These are phyloP conservation scores for Acronicta psi DNA, from an alignment of 2,888 invertebrate species.

Conservation along the genomic window DNA sequence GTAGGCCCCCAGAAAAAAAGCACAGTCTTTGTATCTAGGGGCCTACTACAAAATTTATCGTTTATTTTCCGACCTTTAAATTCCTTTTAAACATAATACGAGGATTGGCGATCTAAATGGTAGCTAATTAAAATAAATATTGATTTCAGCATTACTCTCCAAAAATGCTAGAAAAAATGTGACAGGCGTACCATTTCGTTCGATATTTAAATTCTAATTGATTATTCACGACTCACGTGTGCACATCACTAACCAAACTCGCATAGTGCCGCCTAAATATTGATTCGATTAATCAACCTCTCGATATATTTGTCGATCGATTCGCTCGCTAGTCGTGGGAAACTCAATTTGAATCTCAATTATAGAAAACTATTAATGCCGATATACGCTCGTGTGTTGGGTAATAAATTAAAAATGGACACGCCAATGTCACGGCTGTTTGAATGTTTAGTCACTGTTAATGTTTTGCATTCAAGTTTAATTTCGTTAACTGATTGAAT, in stretches of 20 bases:
- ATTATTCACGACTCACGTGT: conserved; percentile 30
- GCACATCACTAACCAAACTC: conserved; percentile 51
- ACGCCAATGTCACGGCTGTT: conserved; percentile 65
- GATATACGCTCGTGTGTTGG: conserved; percentile 57
- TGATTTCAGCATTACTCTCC: too few species aligned
- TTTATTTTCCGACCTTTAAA: too few species aligned
- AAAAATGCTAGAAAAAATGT: too few species aligned
- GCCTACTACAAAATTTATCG: too few species aligned
- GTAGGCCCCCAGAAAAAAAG: too few species aligned
- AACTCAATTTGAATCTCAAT: conserved; percentile 71
- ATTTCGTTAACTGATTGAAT: conserved; percentile 46
- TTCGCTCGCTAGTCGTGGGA: conserved; percentile 64
- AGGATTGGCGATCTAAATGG: too few species aligned
- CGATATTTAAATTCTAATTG: conserved; percentile 12
- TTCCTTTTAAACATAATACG: too few species aligned
- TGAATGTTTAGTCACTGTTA: conserved; percentile 56
- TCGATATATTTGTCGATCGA: conserved; percentile 70
- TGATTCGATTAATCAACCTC: conserved; percentile 71
- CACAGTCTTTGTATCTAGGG: too few species aligned
- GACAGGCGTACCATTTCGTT: too few species aligned
- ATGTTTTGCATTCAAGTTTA: conserved; percentile 52
- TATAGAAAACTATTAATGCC: conserved; percentile 72
- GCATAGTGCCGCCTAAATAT: conserved; percentile 64
- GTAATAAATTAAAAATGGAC: conserved; percentile 68
- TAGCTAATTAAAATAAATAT: too few species aligned